A percentile compares a stretch with the other conserved stretches of the same genome.
These are phyloP conservation scores for Cepphus grylle DNA, from an alignment of 2,113 vertebrate species.

Conservation along the genomic window DNA sequence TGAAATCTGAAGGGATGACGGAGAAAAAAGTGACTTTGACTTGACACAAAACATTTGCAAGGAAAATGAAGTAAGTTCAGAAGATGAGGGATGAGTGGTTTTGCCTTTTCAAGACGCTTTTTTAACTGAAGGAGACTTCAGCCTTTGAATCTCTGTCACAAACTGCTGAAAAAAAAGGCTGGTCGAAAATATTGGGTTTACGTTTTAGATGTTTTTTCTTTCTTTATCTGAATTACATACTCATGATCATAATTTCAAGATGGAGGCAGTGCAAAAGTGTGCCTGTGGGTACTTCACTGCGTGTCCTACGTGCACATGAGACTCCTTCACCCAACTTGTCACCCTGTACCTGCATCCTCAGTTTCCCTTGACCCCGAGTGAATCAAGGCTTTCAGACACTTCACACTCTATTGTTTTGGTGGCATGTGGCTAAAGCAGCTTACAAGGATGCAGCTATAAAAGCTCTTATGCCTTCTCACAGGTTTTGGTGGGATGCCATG, in stretches of 20 bases:
- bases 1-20: background rate
- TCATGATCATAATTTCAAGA: background rate
- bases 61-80: background rate
- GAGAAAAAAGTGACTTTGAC: background rate
- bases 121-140: background rate
- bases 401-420: background rate
- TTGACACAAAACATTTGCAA: background rate
- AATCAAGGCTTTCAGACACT: background rate
- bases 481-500: background rate
- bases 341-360: background rate
- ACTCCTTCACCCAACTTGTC: background rate
- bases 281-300: rapidly evolving
- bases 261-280: background rate
- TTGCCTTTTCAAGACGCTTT: background rate
- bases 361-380: background rate
- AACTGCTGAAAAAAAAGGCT: background rate
- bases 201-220: background rate
- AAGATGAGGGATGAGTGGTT: background rate
- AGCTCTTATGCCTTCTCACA: background rate
- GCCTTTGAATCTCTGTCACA: background rate
- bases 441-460: background rate
- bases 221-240: background rate
- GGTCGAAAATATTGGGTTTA: background rate
- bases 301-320: background rate
- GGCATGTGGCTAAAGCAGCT: background rate